Evolutionary conservation across 2,797 vertebrate genomes (phyloP), one percentile per base, ranked within the genome.

Genomic region (Sphenodon punctatus): DNA sequence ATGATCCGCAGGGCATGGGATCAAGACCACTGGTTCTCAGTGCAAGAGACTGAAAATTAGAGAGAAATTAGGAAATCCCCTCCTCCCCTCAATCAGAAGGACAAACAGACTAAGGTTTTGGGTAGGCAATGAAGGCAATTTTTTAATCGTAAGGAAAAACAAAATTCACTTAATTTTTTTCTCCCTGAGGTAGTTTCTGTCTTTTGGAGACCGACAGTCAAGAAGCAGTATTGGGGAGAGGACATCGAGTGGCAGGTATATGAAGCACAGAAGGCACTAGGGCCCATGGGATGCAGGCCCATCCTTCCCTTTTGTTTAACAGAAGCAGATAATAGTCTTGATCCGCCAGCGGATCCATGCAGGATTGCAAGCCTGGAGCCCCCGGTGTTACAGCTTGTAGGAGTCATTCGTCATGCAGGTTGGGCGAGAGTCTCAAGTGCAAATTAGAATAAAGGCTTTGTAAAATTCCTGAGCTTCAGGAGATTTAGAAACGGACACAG

Each of bases 341-440:
- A 0, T 45, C 42, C 32, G n/a, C 70, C 39, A 1, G 34, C 10
- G 51, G 39, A 4, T 39, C n/a, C 12, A 6, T 0, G 0, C 32
- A 45, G 39, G 15, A 6, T 65, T 2, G 2, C 19, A 1, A 5
- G 13, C 11, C 1, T 16, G 43, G 64, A 19, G 23, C n/a, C 10
- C 51, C 27, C 30, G 27, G 25, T 39, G 1, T 0, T 13, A 3
- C 16, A 59, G 38, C 20, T 34, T 8, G 3, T 39, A 55, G n/a
- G 17, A 67, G 12, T 17, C 1, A 1, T 27, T 49, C 17, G 25
- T 43, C 48, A 4, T 6, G 5, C 60, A 53, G 3, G 25, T 43
- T 0, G 0, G 68, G 11, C 78, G 51, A 36, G 41, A 5, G 30
- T 45, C 49, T 80, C 30, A 39, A 4, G 8, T 45, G 16, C 20